Percentiles rank a stretch among this genome's conserved stretches.
Evolutionary conservation across 2,113 vertebrate species (phyloP).

Genomic region (Octodon degus): DNA sequence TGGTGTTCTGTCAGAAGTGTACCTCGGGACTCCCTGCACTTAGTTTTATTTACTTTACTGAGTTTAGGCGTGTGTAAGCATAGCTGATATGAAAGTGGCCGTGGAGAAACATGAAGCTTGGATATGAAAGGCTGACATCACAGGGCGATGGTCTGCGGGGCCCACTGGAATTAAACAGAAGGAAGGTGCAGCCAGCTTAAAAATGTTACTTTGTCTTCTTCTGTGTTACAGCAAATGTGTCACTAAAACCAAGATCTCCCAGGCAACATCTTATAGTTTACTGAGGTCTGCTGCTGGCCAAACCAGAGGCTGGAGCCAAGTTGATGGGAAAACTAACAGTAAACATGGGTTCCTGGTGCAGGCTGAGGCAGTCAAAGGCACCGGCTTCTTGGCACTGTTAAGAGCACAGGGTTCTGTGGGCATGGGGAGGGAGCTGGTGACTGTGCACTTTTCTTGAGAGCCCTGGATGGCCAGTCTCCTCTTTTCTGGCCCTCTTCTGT

Average conservation of each 20-base stretch:
- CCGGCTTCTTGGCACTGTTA: neutral
- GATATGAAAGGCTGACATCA: neutral
- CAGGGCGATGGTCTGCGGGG: neutral
- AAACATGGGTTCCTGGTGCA: neutral
- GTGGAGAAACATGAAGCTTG: neutral
- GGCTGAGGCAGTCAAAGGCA: neutral
- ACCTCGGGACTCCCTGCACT: neutral
- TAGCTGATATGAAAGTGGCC: neutral
- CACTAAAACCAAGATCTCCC: neutral
- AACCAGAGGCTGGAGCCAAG: neutral
- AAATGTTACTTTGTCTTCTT: neutral
- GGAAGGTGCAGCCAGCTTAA: neutral
- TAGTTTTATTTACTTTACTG: neutral
- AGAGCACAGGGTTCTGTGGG: neutral
- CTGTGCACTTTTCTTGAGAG: neutral
- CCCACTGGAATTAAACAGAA: neutral
- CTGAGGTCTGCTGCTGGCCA: neutral
- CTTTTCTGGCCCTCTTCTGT: neutral
- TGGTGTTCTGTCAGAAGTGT: neutral
- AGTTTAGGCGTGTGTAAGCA: neutral
- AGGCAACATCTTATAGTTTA: neutral
- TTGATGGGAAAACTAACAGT: neutral
- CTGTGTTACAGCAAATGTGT: neutral
- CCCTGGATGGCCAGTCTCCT: neutral
- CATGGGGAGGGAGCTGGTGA: neutral